Base-by-base conservation (phyloP, 2,888 invertebrate species). In the Allolobophora icterica region DNA sequence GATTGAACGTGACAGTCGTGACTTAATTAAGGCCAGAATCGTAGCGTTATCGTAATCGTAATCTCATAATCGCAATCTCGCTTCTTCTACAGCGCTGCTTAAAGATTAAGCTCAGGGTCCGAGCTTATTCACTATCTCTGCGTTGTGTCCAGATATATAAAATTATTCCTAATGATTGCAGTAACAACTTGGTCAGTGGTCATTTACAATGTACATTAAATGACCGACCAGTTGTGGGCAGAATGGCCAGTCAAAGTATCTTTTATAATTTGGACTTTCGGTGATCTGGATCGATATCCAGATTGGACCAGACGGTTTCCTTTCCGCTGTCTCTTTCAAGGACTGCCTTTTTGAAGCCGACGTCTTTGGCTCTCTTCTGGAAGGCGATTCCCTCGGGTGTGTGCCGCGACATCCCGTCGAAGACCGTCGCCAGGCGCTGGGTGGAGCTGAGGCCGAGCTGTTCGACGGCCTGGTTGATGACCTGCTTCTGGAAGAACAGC, bases 361-460 rank as follows among this genome's bases (percentile, higher is more conserved):
- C 92, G 71, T 92, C 92, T 24, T 92, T 91, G 21, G 91, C 91
- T 33, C 93, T 71, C 71, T 91, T 21, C 90, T 93, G 92, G 89
- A 93, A 93, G 17, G 90, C 92, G 15, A 93, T 91, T 0, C 93
- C 93, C 83, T 93, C 93, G 21, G 93, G 93, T 33, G 93, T 93
- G 89, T 93, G 93, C n/a, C 93, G 58, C 24, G 92, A 89, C 92
- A 93, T 93, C 17, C 93, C 93, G 90, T 93, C 93, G 84, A 93
- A 92, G 24, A 93, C 84, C 30, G 92, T 92, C 21, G 93, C 93
- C 52, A 93, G 90, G 13, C 93, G 91, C 90, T 93, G 93, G 15
- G 93, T 92, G 71, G 90, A 52, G 33, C 90, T 89, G 90, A 93
- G 89, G 4, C 93, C 93, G 92, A 92, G 92, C 90, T 91, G 92